Percentiles rank a stretch among this genome's conserved stretches.
Evolutionary conservation across 2,888 invertebrate species (phyloP).

Genomic region (Sinodicranocentrus sp.): DNA sequence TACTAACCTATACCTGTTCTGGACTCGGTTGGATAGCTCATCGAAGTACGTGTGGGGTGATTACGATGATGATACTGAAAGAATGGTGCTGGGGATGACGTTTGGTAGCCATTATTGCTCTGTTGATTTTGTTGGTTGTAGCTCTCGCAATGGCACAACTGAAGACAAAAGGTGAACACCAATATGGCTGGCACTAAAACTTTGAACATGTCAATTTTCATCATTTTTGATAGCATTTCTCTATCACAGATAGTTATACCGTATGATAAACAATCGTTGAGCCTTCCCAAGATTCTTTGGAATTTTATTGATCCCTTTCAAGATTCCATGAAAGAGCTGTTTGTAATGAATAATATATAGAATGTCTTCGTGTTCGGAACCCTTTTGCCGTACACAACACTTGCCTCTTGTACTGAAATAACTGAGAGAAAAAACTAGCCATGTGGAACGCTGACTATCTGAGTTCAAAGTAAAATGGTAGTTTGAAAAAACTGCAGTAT

Average conservation of each 20-base stretch:
- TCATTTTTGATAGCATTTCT: conserved; percentile 37
- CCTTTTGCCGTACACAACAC: no score
- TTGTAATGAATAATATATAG: conserved; percentile 2
- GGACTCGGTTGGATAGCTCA: conserved; percentile 52
- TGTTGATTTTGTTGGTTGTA: conserved; percentile 13
- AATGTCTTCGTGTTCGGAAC: no score
- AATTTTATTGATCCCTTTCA: no score
- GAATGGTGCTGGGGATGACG: conserved; percentile 56
- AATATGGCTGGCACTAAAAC: conserved; percentile 37
- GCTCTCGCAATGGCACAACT: conserved; percentile 23
- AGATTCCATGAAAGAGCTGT: no score
- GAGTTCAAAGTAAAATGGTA: conserved; percentile 41
- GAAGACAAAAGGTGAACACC: conserved; percentile 50
- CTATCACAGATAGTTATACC: conserved; percentile 16
- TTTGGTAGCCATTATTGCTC: conserved; percentile 51
- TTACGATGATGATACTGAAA: conserved; percentile 55
- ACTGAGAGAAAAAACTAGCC: no score
- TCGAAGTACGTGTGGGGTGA: conserved; percentile 34
- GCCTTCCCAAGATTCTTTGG: no score
- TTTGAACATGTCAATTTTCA: conserved; percentile 50
- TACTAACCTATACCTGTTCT: conserved; percentile 64
- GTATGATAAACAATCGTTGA: no score
- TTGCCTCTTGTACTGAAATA: no score
- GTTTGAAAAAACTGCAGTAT: conserved; percentile 39
- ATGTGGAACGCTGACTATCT: conserved; percentile 25